A percentile compares a stretch with the other conserved stretches of the same genome.
These are phyloP conservation scores for Vidua chalybeata DNA, from an alignment of 2,113 vertebrate genomes.

Conservation along the genomic window DNA sequence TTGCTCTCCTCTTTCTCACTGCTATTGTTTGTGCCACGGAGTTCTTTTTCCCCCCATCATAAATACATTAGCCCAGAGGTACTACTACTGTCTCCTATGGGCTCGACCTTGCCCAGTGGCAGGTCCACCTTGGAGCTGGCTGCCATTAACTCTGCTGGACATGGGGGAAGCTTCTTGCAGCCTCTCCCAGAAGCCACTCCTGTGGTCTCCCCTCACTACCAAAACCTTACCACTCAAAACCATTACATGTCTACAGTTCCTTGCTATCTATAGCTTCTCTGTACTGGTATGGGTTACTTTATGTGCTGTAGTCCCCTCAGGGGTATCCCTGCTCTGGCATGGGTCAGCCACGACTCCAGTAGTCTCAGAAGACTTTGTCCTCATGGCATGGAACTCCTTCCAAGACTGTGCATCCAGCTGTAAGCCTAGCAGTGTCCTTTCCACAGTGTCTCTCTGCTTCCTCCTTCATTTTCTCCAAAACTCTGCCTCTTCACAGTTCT, in stretches of 20 bases:
- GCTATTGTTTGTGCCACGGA: background rate
- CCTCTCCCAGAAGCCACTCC: background rate
- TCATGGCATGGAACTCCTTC: background rate
- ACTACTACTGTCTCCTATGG: fast-evolving
- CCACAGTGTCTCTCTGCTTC: background rate
- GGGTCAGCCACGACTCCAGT: background rate
- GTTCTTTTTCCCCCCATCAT: background rate
- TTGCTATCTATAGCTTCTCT: background rate
- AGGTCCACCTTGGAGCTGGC: background rate
- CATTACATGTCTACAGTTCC: background rate
- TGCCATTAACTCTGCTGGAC: background rate
- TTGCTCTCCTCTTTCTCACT: background rate
- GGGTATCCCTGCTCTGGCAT: background rate
- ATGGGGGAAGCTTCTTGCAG: background rate
- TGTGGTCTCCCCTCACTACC: background rate
- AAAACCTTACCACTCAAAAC: background rate
- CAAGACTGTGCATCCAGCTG: background rate
- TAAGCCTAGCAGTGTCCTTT: background rate
- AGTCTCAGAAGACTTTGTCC: background rate
- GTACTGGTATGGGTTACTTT: fast-evolving
- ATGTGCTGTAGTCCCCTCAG: background rate
- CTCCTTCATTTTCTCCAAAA: background rate
- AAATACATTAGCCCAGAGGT: background rate
- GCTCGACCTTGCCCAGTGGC: fast-evolving
- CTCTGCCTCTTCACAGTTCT: background rate